Base-by-base conservation (phyloP, 2,797 vertebrate species). In the Nyctalus aviator region DNA sequence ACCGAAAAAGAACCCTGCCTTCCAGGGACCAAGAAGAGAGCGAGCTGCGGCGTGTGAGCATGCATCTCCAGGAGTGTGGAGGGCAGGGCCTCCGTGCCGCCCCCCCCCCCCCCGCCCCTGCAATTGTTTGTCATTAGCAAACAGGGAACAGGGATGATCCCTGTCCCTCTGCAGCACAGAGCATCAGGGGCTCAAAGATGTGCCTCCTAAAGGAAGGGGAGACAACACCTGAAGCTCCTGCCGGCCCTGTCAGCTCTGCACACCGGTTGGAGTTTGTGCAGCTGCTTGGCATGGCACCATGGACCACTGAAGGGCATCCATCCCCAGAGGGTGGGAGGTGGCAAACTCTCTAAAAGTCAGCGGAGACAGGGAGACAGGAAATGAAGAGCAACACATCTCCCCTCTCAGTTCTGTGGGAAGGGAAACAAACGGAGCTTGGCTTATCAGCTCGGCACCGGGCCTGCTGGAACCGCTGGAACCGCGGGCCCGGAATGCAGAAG, bases 381-480 rank as follows among this genome's bases (percentile, higher is more conserved):
- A 84, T 12, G 48, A 87, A 89, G 71, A 84, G 69, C 32, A 78
- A 10, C 12, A 17, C 17, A 14, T 25, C 48, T 90, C 44, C 48
- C 72, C n/a, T 41, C 90, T 72, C 69, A 69, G 17, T 57, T 62
- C 53, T 77, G 55, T 69, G 73, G 59, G 69, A 76, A 82, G 69
- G 64, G 41, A 62, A 84, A 90, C 2, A 25, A 83, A 62, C 15
- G 62, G 88, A 89, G 91, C 71, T 94, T 90, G 93, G 55, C 55
- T 97, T 82, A 81, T 94, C 71, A 77, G 66, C 71, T 90, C 12
- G 57, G 77, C 93, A 64, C 83, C 64, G 18, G n/a, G 71, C 90
- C 62, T 32, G 84, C 59, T 62, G 59, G 90, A 95, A 71, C 71
- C 37, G 27, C 14, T 62, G 57, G 90, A 95, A 71, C 71, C 37